Evolutionary conservation across 2,888 invertebrate genomes (phyloP), one percentile per base, ranked within the genome.

Genomic region (Trichogramma dendrolimi): DNA sequence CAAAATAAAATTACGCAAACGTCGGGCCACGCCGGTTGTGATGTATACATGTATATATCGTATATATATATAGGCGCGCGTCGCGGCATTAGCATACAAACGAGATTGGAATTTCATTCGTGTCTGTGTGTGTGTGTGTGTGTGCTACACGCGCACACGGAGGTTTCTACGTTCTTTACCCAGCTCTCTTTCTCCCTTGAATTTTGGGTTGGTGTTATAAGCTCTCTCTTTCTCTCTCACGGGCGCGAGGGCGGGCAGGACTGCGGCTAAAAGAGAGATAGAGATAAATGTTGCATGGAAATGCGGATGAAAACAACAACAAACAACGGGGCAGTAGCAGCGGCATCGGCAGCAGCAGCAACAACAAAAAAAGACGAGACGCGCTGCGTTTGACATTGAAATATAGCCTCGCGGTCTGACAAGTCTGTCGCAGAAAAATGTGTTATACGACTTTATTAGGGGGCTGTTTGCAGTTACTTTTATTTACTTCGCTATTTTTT

Each of bases 41-140:
- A 14, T 14, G 14, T 14, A 14, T 14, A 14, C 14, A 14, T 14
- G 14, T 14, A 14, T 14, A 14, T 14, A 14, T 14, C 14, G 14
- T 14, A 14, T 14, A 14, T 14, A 14, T 14, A 14, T 14, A 14
- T 14, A 52, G 53, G 63, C 63, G 61, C 62, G 61, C 62, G 60
- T 63, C 61, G 55, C 52, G 47, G 67, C 67, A 75, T 75, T 74
- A 72, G 71, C 74, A 75, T 75, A 69, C 71, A 75, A 74, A 75
- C 73, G 73, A 74, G 73, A 69, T 71, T 67, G 69, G 71, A 70
- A 71, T 74, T 72, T 73, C 69, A 70, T 73, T 72, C 71, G 69
- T 63, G n/a, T n/a, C n/a, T n/a, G 69, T 70, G 52, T 68, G 52
- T 56, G 2, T 14, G 14, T 14, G 14, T 14, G 14, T 14, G 14